Percentiles rank a stretch among this genome's conserved stretches.
Evolutionary conservation across 2,888 invertebrate genomes (phyloP).

Genomic region (Malthinus flaveolus): DNA sequence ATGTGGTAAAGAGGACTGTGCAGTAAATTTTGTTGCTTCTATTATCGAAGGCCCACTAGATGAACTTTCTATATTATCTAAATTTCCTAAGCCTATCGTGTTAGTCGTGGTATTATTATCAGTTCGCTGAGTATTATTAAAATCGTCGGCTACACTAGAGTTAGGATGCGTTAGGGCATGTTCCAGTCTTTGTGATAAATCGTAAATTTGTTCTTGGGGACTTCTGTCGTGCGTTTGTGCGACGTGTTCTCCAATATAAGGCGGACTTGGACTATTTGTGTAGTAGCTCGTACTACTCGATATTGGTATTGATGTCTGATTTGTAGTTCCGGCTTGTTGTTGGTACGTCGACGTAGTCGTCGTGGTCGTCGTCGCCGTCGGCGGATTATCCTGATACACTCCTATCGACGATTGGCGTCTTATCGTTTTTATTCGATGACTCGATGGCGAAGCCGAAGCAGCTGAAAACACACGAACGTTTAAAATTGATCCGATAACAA

Average conservation of each 20-base stretch:
- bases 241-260: conserved; percentile 50
- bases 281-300: conserved; percentile 61
- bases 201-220: conserved; percentile 34
- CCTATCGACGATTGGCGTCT: conserved; percentile 66
- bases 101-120: conserved; percentile 7
- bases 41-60: conserved; percentile 19
- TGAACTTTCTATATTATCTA: conserved; percentile 20
- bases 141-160: conserved; percentile 14
- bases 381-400: conserved; percentile 60
- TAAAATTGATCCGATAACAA: background rate
- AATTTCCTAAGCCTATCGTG: conserved; percentile 24
- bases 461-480: conserved; percentile 54
- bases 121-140: conserved; percentile 16
- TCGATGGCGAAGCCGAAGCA: conserved; percentile 64
- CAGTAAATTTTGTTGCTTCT: conserved; percentile 23
- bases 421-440: conserved; percentile 62
- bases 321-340: conserved; percentile 30
- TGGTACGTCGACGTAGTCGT: no score
- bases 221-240: conserved; percentile 37
- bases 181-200: conserved; percentile 31
- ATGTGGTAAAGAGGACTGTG: conserved; percentile 43
- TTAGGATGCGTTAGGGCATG: conserved; percentile 21
- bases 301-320: conserved; percentile 46
- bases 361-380: conserved; percentile 22
- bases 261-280: conserved; percentile 66